phyloP scores from a whole-genome alignment of 2,888 invertebrate genomes.

The Drosophila rellima region DNA sequence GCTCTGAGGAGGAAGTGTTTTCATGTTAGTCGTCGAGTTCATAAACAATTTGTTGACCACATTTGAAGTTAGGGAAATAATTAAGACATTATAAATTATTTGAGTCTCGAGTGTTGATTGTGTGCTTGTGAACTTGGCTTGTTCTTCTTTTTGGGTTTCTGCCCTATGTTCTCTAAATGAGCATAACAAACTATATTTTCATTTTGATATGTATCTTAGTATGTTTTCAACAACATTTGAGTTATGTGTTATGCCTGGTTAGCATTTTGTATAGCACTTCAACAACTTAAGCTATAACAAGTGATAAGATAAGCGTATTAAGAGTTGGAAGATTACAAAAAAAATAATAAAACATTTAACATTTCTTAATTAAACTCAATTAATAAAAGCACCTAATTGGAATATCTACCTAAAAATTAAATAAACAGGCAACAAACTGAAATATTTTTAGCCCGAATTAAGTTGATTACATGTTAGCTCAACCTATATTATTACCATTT shows the following conservation, averaged over 20 bases:
- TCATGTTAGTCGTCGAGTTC: slow-evolving; percentile 70
- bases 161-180: slow-evolving; percentile 58
- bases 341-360: neutral
- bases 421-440: no score
- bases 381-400: neutral
- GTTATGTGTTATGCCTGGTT: slow-evolving; percentile 52
- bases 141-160: neutral
- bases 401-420: neutral
- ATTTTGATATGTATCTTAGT: slow-evolving; percentile 62
- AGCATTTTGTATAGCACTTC: slow-evolving; percentile 29
- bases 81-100: slow-evolving; percentile 82
- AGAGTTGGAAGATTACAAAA: neutral
- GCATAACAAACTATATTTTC: slow-evolving; percentile 68
- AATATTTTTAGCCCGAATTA: no score
- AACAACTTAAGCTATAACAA: slow-evolving; percentile 1
- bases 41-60: slow-evolving; percentile 78
- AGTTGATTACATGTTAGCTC: neutral
- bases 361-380: no score
- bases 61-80: slow-evolving; percentile 62
- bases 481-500: neutral
- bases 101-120: slow-evolving; percentile 67
- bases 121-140: slow-evolving; percentile 8
- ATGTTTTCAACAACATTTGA: slow-evolving; percentile 61
- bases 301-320: neutral
- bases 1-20: slow-evolving; percentile 64